Evolutionary conservation across 2,888 invertebrate genomes (phyloP).

Genomic region (Glyphotaelius pellucidus): DNA sequence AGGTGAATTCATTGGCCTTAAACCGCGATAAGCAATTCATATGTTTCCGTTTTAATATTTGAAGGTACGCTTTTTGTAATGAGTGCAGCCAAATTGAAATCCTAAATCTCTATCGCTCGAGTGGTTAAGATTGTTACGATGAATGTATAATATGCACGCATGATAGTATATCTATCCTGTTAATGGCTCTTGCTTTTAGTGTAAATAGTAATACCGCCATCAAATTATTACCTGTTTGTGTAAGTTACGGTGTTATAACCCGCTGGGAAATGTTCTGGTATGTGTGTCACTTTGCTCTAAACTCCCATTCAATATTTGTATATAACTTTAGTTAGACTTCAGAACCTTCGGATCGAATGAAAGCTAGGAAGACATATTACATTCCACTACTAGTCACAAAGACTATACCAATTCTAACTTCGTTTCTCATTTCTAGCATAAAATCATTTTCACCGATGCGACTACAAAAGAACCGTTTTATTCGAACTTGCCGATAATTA

Average conservation of each 20-base stretch:
- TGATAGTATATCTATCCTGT: background rate
- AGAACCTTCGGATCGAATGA: constrained; percentile 51
- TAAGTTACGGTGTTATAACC: background rate
- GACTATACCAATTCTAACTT: background rate
- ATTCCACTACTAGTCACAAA: constrained; percentile 49
- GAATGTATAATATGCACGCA: background rate
- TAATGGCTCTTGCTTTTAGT: background rate
- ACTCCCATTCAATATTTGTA: background rate
- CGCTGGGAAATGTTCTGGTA: background rate
- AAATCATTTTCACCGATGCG: background rate
- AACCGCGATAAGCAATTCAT: too few species aligned
- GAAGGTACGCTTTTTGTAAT: too few species aligned
- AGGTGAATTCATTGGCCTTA: too few species aligned
- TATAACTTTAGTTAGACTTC: background rate
- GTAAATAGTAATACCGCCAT: background rate
- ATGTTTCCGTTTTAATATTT: too few species aligned
- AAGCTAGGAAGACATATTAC: constrained; percentile 60
- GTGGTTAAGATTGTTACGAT: background rate
- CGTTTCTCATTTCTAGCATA: background rate
- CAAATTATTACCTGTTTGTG: background rate
- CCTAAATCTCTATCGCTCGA: too few species aligned
- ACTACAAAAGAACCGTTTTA: background rate
- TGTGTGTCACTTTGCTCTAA: background rate
- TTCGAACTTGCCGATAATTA: background rate
- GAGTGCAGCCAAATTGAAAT: too few species aligned